A percentile compares a stretch with the other conserved stretches of the same genome.
Conservation (phyloP, 1,140 invertebrate genomes). For the Drusus annulatus region DNA sequence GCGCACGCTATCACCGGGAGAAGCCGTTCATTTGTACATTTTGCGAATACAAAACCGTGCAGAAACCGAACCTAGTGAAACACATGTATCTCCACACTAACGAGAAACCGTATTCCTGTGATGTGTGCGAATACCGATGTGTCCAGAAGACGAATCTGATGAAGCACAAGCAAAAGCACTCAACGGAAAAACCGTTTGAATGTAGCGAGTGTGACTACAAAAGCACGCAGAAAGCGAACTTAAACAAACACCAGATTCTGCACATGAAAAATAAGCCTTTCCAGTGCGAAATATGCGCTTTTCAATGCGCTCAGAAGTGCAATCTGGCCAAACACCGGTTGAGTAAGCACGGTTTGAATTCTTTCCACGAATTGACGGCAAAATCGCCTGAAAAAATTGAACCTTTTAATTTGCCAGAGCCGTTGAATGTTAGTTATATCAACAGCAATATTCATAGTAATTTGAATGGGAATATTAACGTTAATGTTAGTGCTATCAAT, state of each 20-base stretch:
- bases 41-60: slow-evolving; percentile 74
- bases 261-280: slow-evolving; percentile 63
- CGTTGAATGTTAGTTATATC: too few species aligned
- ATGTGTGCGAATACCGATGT: slow-evolving; percentile 73
- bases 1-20: slow-evolving; percentile 75
- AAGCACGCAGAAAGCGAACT: slow-evolving; percentile 61
- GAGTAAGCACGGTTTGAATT: slow-evolving; percentile 62
- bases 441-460: too few species aligned
- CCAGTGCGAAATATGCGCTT: slow-evolving; percentile 66
- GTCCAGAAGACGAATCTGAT: slow-evolving; percentile 70
- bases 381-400: too few species aligned
- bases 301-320: slow-evolving; percentile 67
- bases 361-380: too few species aligned
- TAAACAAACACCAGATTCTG: slow-evolving; percentile 65
- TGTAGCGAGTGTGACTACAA: slow-evolving; percentile 62
- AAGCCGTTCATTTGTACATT: slow-evolving; percentile 76
- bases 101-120: slow-evolving; percentile 76
- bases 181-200: slow-evolving; percentile 63
- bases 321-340: slow-evolving; percentile 68
- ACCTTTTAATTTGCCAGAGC: too few species aligned
- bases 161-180: slow-evolving; percentile 69
- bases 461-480: too few species aligned
- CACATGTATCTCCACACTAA: slow-evolving; percentile 78
- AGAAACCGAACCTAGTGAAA: slow-evolving; percentile 74
- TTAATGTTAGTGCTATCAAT: too few species aligned